Evolutionary conservation across 2,888 invertebrate genomes (phyloP).

Genomic region (Spodoptera picta): DNA sequence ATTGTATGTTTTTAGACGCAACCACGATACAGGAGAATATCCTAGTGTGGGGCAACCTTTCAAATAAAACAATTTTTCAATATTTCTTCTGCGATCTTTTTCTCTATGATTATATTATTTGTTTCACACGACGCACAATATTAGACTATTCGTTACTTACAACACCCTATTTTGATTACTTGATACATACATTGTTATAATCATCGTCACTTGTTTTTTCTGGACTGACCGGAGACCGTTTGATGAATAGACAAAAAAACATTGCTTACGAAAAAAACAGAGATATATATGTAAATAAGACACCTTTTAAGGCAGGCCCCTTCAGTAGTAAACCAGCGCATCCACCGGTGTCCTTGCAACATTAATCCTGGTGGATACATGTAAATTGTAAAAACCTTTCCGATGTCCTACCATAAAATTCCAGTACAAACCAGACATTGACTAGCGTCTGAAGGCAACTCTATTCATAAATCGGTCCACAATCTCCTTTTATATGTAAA

Average conservation of each 20-base stretch:
- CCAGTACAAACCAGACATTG: conserved; percentile 52
- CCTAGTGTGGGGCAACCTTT: too few species aligned
- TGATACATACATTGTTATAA: too few species aligned
- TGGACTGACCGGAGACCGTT: too few species aligned
- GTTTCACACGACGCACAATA: too few species aligned
- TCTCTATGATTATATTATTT: too few species aligned
- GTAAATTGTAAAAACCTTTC: conserved; percentile 47
- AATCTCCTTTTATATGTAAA: conserved; percentile 63
- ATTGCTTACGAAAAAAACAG: neutral
- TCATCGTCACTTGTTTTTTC: too few species aligned
- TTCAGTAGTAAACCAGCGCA: conserved; percentile 34
- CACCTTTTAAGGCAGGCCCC: conserved; percentile 12
- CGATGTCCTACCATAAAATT: conserved; percentile 54
- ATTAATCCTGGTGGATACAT: conserved; percentile 42
- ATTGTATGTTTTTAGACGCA: too few species aligned
- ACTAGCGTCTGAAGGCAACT: conserved; percentile 37
- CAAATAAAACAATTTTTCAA: too few species aligned
- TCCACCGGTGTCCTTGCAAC: conserved; percentile 37
- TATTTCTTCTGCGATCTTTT: too few species aligned
- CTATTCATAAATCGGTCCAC: conserved; percentile 57
- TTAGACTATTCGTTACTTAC: too few species aligned
- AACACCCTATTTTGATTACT: too few species aligned
- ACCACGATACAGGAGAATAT: too few species aligned
- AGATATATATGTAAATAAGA: conserved; percentile 29
- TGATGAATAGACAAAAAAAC: conserved; percentile 4